These are phyloP conservation scores for Lagodon rhomboides DNA, from an alignment of 2,797 vertebrate species.

Conservation along the genomic window DNA sequence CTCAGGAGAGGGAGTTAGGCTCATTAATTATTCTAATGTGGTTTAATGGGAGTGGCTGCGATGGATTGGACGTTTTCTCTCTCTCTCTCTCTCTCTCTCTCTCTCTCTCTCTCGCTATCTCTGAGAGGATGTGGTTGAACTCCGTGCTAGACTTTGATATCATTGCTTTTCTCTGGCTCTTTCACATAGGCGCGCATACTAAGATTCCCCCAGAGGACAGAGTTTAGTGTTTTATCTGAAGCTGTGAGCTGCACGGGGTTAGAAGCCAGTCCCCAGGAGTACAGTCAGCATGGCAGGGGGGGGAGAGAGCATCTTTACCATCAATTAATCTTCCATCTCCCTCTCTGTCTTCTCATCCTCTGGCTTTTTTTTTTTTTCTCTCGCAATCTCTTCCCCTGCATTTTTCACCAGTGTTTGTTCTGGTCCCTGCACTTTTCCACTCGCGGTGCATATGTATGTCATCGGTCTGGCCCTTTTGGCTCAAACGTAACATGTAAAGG, in stretches of 20 bases:
- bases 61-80: slow-evolving; percentile 61
- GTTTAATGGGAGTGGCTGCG: slow-evolving; percentile 71
- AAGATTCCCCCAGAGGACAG: slow-evolving; percentile 67
- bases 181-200: slow-evolving; percentile 45
- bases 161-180: slow-evolving; percentile 51
- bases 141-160: slow-evolving; percentile 62
- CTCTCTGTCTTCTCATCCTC: slow-evolving; percentile 41
- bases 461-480: slow-evolving; percentile 48
- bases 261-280: slow-evolving; percentile 66
- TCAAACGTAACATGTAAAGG: slow-evolving; percentile 69
- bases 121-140: slow-evolving; percentile 55
- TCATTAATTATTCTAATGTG: slow-evolving; percentile 84
- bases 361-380: slow-evolving; percentile 25
- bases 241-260: slow-evolving; percentile 69
- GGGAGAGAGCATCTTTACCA: slow-evolving; percentile 69
- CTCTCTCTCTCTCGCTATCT: slow-evolving; percentile 48
- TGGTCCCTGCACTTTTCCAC: slow-evolving; percentile 16
- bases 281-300: slow-evolving; percentile 44
- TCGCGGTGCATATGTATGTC: not conserved
- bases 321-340: slow-evolving; percentile 71
- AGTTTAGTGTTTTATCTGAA: slow-evolving; percentile 78
- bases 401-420: slow-evolving; percentile 42
- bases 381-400: slow-evolving; percentile 34
- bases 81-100: slow-evolving; percentile 49
- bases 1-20: slow-evolving; percentile 70